Conservation (phyloP, 2,888 invertebrate species). For the Hydropsyche betteni region DNA sequence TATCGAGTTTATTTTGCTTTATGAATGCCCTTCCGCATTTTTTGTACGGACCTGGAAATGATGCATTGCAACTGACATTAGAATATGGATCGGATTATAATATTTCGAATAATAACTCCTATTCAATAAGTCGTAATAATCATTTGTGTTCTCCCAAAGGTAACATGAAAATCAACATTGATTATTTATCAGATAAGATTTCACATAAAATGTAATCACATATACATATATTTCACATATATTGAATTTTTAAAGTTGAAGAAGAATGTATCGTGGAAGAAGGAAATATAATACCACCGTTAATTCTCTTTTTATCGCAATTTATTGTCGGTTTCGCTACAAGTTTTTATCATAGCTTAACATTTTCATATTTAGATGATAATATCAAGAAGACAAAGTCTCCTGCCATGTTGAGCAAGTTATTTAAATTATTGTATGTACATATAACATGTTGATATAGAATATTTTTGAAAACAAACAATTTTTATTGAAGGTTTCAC, state of each 20-base stretch:
- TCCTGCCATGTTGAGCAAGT: constrained; percentile 74
- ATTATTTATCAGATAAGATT: too few relatives aligned
- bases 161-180: constrained; percentile 53
- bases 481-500: constrained; percentile 66
- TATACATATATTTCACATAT: too few relatives aligned
- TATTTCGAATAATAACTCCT: constrained; percentile 59
- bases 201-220: not conserved
- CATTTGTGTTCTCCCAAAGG: constrained; percentile 64
- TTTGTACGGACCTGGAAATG: constrained; percentile 74
- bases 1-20: constrained; percentile 72
- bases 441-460: too few relatives aligned
- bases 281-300: constrained; percentile 70
- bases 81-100: constrained; percentile 63
- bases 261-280: constrained; percentile 64
- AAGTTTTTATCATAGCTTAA: constrained; percentile 74
- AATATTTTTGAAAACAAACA: too few relatives aligned
- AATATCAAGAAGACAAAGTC: constrained; percentile 78
- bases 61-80: constrained; percentile 69
- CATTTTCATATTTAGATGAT: constrained; percentile 79
- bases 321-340: constrained; percentile 77
- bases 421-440: constrained; percentile 9
- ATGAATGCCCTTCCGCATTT: constrained; percentile 75
- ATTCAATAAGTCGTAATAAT: constrained; percentile 62
- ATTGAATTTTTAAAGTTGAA: constrained; percentile 39
- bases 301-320: constrained; percentile 73